Percentiles rank a stretch among this genome's conserved stretches.
Conservation (phyloP, 2,888 invertebrate genomes). For the Protula sp. region DNA sequence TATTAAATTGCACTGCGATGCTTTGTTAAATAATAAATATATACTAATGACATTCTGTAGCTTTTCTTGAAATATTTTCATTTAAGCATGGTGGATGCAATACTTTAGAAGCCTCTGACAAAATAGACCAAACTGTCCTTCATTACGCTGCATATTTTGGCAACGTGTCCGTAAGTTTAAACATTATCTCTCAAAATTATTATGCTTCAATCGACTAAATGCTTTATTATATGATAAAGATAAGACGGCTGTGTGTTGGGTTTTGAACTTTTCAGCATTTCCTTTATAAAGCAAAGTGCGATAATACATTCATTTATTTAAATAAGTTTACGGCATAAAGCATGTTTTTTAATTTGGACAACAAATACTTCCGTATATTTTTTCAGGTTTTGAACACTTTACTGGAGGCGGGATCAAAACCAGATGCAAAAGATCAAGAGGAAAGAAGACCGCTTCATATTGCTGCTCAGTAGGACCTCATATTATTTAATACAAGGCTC, state of each 20-base stretch:
- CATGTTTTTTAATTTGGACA: too few species aligned
- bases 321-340: too few species aligned
- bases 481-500: too few species aligned
- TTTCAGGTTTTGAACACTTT: constrained; percentile 22
- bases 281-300: too few species aligned
- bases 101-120: constrained; percentile 23
- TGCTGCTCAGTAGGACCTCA: constrained; percentile 28
- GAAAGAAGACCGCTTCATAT: constrained; percentile 30
- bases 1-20: too few species aligned
- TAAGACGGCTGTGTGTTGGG: too few species aligned
- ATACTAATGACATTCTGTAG: too few species aligned
- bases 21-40: too few species aligned
- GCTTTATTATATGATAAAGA: neutral
- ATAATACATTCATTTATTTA: too few species aligned
- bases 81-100: constrained; percentile 16
- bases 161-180: constrained; percentile 22
- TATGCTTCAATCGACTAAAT: neutral
- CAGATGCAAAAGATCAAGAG: constrained; percentile 27
- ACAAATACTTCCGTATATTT: neutral
- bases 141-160: constrained; percentile 30
- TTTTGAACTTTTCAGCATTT: too few species aligned
- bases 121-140: constrained; percentile 29
- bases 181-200: too few species aligned
- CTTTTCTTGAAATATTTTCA: too few species aligned
- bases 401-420: constrained; percentile 20